Evolutionary conservation across 30 jellyfish, hydroid and myxozoan species (phyloP).

Genomic region (Catostylus mosaicus): DNA sequence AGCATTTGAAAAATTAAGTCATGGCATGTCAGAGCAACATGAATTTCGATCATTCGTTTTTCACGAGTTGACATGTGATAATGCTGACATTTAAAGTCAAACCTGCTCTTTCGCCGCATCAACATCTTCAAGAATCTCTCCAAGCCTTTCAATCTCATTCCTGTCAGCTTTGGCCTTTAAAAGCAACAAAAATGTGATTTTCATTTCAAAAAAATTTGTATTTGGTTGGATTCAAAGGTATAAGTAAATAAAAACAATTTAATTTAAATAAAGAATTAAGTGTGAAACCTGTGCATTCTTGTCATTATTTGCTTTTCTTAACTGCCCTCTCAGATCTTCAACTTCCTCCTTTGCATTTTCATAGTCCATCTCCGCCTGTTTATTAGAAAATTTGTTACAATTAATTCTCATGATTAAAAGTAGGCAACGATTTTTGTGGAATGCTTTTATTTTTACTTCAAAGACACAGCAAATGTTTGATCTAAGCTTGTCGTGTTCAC

Average conservation of each 20-base stretch:
- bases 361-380: slow-evolving; percentile 43
- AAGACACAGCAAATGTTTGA: background rate
- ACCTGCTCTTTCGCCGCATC: background rate
- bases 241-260: too few relatives aligned
- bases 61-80: too few relatives aligned
- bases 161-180: background rate
- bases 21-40: too few relatives aligned
- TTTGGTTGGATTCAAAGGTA: background rate
- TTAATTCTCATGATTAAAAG: too few relatives aligned
- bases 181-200: background rate
- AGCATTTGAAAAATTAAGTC: too few relatives aligned
- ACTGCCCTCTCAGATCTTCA: slow-evolving; percentile 20
- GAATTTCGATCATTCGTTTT: too few relatives aligned
- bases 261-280: background rate
- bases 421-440: background rate
- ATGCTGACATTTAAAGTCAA: background rate
- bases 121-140: background rate
- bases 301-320: slow-evolving; percentile 33
- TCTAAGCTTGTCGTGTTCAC: background rate
- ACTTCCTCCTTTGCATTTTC: slow-evolving; percentile 32
- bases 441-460: background rate
- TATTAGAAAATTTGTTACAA: background rate
- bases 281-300: slow-evolving; percentile 7
- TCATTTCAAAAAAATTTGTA: background rate
- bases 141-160: background rate